These are phyloP conservation scores for Bombylius major DNA, from an alignment of 2,888 invertebrate species.

Conservation along the genomic window DNA sequence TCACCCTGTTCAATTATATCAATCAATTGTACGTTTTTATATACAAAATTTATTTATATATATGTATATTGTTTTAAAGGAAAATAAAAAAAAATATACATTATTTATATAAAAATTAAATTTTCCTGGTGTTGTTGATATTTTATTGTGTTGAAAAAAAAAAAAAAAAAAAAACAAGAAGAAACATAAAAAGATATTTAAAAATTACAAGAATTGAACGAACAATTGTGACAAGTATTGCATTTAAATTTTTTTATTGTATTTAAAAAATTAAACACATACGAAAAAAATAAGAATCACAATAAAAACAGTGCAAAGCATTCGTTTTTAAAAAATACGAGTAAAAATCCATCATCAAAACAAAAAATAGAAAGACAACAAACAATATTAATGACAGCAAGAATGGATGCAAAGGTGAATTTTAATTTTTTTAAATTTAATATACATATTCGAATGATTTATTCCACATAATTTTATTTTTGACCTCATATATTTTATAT, in stretches of 20 bases:
- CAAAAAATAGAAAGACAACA: too few relatives aligned
- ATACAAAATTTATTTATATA: neutral
- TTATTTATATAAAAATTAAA: neutral
- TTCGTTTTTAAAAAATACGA: too few relatives aligned
- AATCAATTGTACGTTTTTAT: neutral
- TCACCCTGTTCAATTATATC: neutral
- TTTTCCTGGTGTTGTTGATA: neutral
- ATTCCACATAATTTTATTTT: too few relatives aligned
- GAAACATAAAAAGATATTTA: neutral
- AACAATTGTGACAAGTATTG: constrained; percentile 4
- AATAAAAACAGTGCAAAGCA: too few relatives aligned
- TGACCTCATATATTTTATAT: too few relatives aligned
- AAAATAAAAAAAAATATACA: neutral
- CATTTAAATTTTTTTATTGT: constrained; percentile 5
- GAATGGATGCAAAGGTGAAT: constrained; percentile 14
- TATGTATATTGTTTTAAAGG: neutral
- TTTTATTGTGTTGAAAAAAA: neutral
- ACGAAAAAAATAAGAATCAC: too few relatives aligned
- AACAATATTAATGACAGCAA: neutral
- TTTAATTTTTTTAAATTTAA: constrained; percentile 4
- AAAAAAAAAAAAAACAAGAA: neutral
- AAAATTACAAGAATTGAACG: constrained; percentile 3
- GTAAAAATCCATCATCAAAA: too few relatives aligned
- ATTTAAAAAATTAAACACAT: too few relatives aligned
- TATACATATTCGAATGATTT: constrained; percentile 18